Base-by-base conservation (phyloP, 1,140 invertebrate species). In the Drosophila kohkoa region DNA sequence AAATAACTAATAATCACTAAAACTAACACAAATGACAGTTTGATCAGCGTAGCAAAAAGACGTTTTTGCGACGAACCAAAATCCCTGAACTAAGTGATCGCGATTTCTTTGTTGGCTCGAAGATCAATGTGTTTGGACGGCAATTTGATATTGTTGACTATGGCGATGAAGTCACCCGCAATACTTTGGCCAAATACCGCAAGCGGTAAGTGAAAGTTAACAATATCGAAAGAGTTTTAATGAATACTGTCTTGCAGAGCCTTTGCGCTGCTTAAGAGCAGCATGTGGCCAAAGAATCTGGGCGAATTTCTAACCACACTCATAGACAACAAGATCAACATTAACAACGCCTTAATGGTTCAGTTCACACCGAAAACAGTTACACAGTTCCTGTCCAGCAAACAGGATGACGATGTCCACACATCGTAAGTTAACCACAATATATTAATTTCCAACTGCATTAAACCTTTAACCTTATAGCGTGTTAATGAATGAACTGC, bases 71-170 rank as follows among this genome's bases (percentile, higher is more conserved):
- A 78, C 93, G 96, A 79, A 95, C 95, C 4, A 95, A 95, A 93
- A 95, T 96, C 35, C 94, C 96, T 55, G 95, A 95, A 35, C 89
- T 98, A 11, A 93, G 93, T 10, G 90, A 95, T 15, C 94, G 95
- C 28, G 95, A 96, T 92, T 95, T 98, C 82, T 97, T 95, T 89
- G 93, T 98, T 52, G 96, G 96, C 6, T 95, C 95, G 65, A 95
- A 95, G 15, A 93, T 98, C 3, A 96, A 95, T 71, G 95, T 98
- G 79, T 95, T 97, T 82, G 96, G 96, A 5, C 93, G 97, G 48
- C 94, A 96, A 74, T 95, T 98, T 45, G 96, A 95, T 90, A 95
- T 98, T 58, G 94, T 95, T 28, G 96, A 96, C 92, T 98, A 96
- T 93, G 97, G 94, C 2, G 96, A 98, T 93, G 94, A 93, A 64